Evolutionary conservation across 2,888 invertebrate species (phyloP).

Genomic region (Aspidapion aeneum): DNA sequence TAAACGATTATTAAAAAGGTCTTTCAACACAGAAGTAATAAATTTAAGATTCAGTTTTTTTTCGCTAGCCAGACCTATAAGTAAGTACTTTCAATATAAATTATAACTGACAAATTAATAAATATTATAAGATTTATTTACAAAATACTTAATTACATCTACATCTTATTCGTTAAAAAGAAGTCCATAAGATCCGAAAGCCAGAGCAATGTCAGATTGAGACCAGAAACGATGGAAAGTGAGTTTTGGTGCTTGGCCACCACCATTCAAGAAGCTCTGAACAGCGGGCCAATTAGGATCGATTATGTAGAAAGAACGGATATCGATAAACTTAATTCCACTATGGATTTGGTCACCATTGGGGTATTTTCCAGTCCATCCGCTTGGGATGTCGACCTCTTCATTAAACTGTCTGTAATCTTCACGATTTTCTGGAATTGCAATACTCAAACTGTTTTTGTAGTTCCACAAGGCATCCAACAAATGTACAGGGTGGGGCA

Average conservation of each 20-base stretch:
- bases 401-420: conserved; percentile 28
- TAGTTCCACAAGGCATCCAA: too few species aligned
- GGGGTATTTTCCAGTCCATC: conserved; percentile 30
- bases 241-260: conserved; percentile 26
- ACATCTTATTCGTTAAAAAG: conserved; percentile 30
- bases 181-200: conserved; percentile 29
- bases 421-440: conserved; percentile 26
- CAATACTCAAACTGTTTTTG: too few species aligned
- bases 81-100: too few species aligned
- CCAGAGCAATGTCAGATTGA: conserved; percentile 31
- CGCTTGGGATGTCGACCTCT: conserved; percentile 27
- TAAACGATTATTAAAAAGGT: too few species aligned
- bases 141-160: too few species aligned
- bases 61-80: too few species aligned
- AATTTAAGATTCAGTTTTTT: too few species aligned
- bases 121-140: too few species aligned
- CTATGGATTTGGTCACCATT: conserved; percentile 30
- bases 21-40: too few species aligned
- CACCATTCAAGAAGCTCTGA: conserved; percentile 27
- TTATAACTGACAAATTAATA: too few species aligned
- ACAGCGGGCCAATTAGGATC: conserved; percentile 30
- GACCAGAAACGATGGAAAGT: conserved; percentile 33
- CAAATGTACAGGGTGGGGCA: too few species aligned
- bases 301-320: conserved; percentile 30
- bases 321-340: conserved; percentile 27